Conservation (phyloP, 2,888 invertebrate species). For the Herminia tarsipennalis region DNA sequence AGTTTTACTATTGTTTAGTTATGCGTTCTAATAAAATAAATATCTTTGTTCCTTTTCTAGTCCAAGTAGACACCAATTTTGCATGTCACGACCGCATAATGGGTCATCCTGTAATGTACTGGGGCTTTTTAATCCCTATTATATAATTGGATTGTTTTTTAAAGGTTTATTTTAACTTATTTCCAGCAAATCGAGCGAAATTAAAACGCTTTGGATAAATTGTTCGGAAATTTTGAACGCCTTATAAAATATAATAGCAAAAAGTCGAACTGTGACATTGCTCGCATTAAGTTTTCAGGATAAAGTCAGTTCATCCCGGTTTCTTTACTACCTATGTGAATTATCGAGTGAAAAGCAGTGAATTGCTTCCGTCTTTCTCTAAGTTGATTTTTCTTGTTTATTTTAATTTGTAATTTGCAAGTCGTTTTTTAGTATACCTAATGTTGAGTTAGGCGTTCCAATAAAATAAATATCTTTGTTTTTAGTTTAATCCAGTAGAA, state of each 20-base stretch:
- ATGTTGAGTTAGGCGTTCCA: too few species aligned
- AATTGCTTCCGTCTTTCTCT: too few species aligned
- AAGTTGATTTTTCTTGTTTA: too few species aligned
- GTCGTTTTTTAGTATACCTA: too few species aligned
- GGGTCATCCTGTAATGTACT: constrained; percentile 45
- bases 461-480: too few species aligned
- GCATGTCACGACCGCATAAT: constrained; percentile 35
- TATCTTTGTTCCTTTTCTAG: too few species aligned
- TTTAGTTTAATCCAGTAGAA: too few species aligned
- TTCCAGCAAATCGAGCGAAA: constrained; percentile 7
- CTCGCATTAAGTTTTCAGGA: not conserved
- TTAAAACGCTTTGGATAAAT: constrained; percentile 7
- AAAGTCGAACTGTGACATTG: constrained; percentile 1
- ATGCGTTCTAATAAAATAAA: too few species aligned
- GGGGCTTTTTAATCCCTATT: constrained; percentile 49
- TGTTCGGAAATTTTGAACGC: constrained; percentile 18
- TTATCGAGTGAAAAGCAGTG: too few species aligned
- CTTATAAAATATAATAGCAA: constrained; percentile 25
- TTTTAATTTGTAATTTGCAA: too few species aligned
- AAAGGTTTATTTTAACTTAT: constrained; percentile 23
- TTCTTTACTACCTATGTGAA: too few species aligned
- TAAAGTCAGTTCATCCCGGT: not conserved
- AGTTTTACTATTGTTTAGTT: too few species aligned
- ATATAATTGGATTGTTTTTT: constrained; percentile 49
- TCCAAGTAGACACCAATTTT: constrained; percentile 47